Evolutionary conservation across 2,888 invertebrate species (phyloP), one percentile per base, ranked within the genome.

Genomic region (Eupithecia pulchellata): DNA sequence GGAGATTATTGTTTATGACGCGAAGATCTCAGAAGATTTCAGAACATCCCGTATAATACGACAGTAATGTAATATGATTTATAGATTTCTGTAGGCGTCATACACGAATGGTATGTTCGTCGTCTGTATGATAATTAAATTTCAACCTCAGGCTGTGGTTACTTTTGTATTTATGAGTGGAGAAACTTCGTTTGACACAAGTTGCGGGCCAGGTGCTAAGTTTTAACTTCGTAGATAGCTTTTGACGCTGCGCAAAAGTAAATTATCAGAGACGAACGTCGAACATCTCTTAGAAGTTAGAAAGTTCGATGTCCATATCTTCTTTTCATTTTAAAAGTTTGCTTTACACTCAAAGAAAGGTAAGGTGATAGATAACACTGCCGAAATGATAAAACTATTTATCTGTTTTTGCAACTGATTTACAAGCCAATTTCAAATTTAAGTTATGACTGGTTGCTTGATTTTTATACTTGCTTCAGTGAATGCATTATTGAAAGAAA

Each of bases 71-170:
- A 77, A 79, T 78, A 83, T 89, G 89, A 92, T 91, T 91, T 91
- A 92, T 90, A 82, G 74, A 69, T 85, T 76, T 84, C 86, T 89
- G 89, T 90, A 88, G 92, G 92, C 91, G 91, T 79, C 82, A 82
- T 76, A 73, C 74, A 71, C 67, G 72, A 76, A 76, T 70, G 77
- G 80, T 82, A 82, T 84, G 87, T 88, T 88, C 89, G 79, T 88
- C 90, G 86, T 84, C 80, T 86, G 90, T 89, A 89, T 89, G 93
- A 93, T 94, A 93, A 93, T 94, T 93, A 93, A 93, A 93, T 92
- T 89, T 74, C 91, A 87, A 89, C 93, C 92, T 87, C 83, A 74
- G 89, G 92, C 92, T 82, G 80, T 84, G 82, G 86, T 86, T 85
- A 87, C 84, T 88, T 88, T 88, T 84, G 83, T 88, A 88, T 93